phyloP scores from a whole-genome alignment of 2,888 invertebrate genomes.

The Cerceris ruficornis region DNA sequence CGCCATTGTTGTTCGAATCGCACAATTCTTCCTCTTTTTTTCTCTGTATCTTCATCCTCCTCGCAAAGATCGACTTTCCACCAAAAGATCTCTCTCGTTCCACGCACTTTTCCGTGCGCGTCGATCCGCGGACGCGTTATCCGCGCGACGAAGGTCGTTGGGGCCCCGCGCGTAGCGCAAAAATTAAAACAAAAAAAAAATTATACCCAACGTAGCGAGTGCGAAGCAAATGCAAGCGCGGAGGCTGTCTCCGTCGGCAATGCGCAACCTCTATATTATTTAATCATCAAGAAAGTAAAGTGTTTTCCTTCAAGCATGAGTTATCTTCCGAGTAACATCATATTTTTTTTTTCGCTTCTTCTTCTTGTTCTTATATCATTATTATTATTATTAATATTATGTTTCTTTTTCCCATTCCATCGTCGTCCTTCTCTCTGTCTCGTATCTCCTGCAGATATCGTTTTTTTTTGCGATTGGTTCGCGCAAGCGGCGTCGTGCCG shows the following conservation, averaged over 20 bases:
- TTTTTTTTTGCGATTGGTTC: conserved; percentile 30
- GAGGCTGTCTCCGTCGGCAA: conserved; percentile 75
- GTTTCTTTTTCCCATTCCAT: conserved; percentile 31
- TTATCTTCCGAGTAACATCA: conserved; percentile 67
- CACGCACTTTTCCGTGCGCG: not conserved
- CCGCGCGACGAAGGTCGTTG: conserved; percentile 30
- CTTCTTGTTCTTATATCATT: conserved; percentile 3
- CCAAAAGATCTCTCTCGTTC: not conserved
- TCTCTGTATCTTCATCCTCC: not conserved
- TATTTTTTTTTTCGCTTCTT: conserved; percentile 55
- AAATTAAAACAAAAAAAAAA: conserved; percentile 66
- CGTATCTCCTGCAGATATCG: conserved; percentile 14
- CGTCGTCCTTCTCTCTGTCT: conserved; percentile 26
- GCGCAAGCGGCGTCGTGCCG: conserved; percentile 63
- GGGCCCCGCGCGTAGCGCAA: conserved; percentile 54
- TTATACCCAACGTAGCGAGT: conserved; percentile 70
- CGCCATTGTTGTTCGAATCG: conserved; percentile 20
- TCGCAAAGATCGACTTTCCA: not conserved
- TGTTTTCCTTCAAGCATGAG: conserved; percentile 63
- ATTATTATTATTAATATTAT: conserved; percentile 52
- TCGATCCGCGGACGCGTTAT: not conserved
- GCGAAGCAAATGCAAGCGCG: conserved; percentile 75
- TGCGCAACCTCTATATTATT: conserved; percentile 73
- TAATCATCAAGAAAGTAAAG: conserved; percentile 68
- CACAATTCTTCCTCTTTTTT: conserved; percentile 3